These are phyloP conservation scores for Calameuta pallipes DNA, from an alignment of 2,888 invertebrate genomes.

Conservation along the genomic window DNA sequence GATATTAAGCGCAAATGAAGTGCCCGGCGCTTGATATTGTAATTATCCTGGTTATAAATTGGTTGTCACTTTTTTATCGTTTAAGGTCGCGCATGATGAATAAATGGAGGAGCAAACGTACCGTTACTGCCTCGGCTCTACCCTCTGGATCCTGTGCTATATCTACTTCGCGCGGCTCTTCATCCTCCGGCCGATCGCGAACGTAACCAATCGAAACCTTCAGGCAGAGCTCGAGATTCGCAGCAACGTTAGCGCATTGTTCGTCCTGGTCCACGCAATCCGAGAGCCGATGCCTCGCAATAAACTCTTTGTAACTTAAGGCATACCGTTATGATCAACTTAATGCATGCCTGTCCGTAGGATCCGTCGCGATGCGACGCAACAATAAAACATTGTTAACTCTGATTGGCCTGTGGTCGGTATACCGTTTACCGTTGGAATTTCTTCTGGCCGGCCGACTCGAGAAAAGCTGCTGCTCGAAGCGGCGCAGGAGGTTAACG, in stretches of 20 bases:
- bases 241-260: neutral
- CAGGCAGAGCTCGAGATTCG: neutral
- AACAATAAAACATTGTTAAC: conserved; percentile 66
- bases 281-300: conserved; percentile 42
- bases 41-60: conserved; percentile 63
- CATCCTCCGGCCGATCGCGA: neutral
- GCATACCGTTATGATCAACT: conserved; percentile 63
- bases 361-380: conserved; percentile 46
- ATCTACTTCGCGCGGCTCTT: conserved; percentile 24
- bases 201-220: neutral
- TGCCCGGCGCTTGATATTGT: conserved; percentile 55
- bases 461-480: conserved; percentile 16
- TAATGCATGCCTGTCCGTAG: conserved; percentile 58
- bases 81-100: conserved; percentile 60
- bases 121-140: conserved; percentile 54
- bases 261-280: conserved; percentile 33
- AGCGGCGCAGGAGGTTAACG: conserved; percentile 18
- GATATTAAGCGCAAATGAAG: conserved; percentile 49
- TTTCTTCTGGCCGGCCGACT: conserved; percentile 31
- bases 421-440: conserved; percentile 53
- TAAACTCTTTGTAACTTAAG: conserved; percentile 44
- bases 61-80: conserved; percentile 58
- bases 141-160: conserved; percentile 27
- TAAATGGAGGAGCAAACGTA: conserved; percentile 53
- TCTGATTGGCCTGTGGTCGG: conserved; percentile 59